These are phyloP conservation scores for Scleropages formosus DNA, from an alignment of 2,797 vertebrate species.

Conservation along the genomic window DNA sequence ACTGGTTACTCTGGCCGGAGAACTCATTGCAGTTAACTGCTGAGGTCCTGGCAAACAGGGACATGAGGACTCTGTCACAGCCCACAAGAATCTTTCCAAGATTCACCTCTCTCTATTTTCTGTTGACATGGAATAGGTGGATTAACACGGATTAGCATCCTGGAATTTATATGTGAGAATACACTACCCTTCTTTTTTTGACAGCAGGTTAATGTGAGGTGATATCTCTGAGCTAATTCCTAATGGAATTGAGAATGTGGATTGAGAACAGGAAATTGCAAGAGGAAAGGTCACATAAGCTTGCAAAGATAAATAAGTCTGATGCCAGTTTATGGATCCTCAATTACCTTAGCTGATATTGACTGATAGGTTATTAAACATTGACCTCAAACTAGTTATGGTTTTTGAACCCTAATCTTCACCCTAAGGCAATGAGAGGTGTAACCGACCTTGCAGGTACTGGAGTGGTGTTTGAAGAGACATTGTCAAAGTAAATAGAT, in stretches of 20 bases:
- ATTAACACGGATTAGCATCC: background rate
- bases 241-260: background rate
- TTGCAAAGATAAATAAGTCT: background rate
- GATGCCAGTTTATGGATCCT: background rate
- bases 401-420: background rate
- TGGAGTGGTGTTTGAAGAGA: background rate
- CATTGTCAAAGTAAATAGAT: background rate
- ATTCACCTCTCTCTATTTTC: background rate
- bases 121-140: background rate
- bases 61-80: background rate
- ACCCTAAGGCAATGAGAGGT: background rate
- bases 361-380: background rate
- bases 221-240: background rate
- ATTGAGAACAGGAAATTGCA: background rate
- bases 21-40: slow-evolving; percentile 13
- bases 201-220: background rate
- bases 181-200: background rate
- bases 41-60: background rate
- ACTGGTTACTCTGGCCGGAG: background rate
- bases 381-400: background rate
- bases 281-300: background rate
- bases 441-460: background rate
- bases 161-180: background rate
- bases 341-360: slow-evolving; percentile 2
- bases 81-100: background rate